Conservation (phyloP, 2,797 vertebrate species). For the Sandelia bainsii region DNA sequence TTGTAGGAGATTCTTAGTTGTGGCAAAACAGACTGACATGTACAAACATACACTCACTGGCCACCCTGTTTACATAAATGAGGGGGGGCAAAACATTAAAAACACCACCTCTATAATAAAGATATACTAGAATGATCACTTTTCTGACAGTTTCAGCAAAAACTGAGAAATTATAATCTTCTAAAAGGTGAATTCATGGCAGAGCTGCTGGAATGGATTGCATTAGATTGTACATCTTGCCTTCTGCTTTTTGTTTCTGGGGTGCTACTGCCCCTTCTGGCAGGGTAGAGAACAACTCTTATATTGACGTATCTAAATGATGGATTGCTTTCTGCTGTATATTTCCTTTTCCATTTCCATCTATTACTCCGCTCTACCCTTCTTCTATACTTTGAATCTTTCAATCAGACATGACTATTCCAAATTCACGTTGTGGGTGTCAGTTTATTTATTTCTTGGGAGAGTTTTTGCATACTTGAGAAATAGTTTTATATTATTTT, state of each 20-base stretch:
- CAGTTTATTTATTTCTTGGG: no score
- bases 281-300: slow-evolving; percentile 24
- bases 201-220: no score
- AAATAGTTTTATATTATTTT: not conserved
- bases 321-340: not conserved
- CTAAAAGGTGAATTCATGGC: no score
- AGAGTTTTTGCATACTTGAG: not conserved
- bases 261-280: slow-evolving; percentile 61
- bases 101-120: no score
- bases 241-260: slow-evolving; percentile 15
- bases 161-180: no score
- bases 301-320: not conserved
- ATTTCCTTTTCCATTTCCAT: not conserved
- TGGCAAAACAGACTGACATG: not conserved
- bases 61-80: no score
- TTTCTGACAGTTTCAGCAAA: no score
- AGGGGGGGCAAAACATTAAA: no score
- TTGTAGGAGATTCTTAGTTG: not conserved
- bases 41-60: not conserved
- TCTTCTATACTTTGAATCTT: no score
- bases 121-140: no score
- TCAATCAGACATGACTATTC: not conserved
- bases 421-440: not conserved
- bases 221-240: not conserved
- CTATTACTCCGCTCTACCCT: not conserved